A percentile compares a stretch with the other conserved stretches of the same genome.
Conservation (phyloP, 2,888 invertebrate species). For the Phragmatobia fuliginosa region DNA sequence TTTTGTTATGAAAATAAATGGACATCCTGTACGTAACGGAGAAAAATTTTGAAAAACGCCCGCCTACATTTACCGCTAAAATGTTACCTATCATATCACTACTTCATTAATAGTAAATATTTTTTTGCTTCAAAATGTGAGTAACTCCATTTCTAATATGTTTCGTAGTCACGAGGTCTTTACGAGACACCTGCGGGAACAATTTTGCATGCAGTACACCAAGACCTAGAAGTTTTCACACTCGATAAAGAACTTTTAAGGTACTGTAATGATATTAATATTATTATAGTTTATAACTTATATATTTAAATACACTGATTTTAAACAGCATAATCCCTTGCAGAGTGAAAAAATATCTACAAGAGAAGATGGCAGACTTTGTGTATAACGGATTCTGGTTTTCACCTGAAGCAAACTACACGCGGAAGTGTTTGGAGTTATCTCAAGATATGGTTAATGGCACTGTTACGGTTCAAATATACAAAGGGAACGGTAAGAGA, state of each 20-base stretch:
- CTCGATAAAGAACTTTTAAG: slow-evolving; percentile 92
- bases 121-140: too few species aligned
- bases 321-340: slow-evolving; percentile 30
- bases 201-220: slow-evolving; percentile 91
- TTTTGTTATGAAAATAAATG: too few species aligned
- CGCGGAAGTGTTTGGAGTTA: slow-evolving; percentile 88
- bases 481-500: slow-evolving; percentile 90
- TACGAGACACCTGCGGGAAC: slow-evolving; percentile 95
- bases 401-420: slow-evolving; percentile 92
- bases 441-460: slow-evolving; percentile 92
- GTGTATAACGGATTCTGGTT: slow-evolving; percentile 96
- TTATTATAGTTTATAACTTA: not conserved
- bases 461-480: slow-evolving; percentile 90
- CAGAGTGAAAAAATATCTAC: slow-evolving; percentile 90
- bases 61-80: too few species aligned
- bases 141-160: not conserved
- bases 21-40: too few species aligned
- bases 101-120: too few species aligned
- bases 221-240: slow-evolving; percentile 92
- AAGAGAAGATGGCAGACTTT: slow-evolving; percentile 92
- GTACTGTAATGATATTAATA: slow-evolving; percentile 50
- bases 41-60: too few species aligned
- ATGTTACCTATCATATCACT: too few species aligned
- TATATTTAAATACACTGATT: not conserved
- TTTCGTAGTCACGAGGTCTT: slow-evolving; percentile 89